Base-by-base conservation (phyloP, 2,797 vertebrate species). In the Austrolebias charrua region DNA sequence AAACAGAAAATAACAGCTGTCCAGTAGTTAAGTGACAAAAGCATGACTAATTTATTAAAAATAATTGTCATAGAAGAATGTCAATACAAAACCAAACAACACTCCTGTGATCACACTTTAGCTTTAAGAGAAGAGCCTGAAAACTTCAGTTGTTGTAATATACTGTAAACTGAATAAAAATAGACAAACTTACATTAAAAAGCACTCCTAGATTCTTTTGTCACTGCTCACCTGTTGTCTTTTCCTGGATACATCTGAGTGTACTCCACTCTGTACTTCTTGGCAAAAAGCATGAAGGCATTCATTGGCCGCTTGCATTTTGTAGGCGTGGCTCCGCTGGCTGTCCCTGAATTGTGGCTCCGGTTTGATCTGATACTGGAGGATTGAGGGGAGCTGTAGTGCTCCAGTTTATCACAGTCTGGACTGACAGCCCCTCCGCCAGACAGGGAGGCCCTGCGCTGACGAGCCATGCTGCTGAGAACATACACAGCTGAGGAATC, bases 271-370 rank as follows among this genome's bases (percentile, higher is more conserved):
- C 98, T 92, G 92, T 98, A 99, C 83, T 98, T 98, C 95, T 99
- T 99, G 90, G 98, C 98, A 74, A 98, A 99, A 81, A 99, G 95
- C 97, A 99, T 99, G 93, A 99, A 99, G 92, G 97, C 98, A 89
- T 99, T 99, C 98, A 99, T 99, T 94, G 97, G 98, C 94, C 98
- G 95, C 94, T 99, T 99, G 95, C 97, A 98, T 92, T 98, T 99
- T 78, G 93, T 96, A 85, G 96, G 96, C 44, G 94, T 95, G 93
- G 94, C 93, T 87, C 88, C 91, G 80, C 79, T 92, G 84, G 91
- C 82, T 85, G 94, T 96, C 93, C 94, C 97, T 95, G 96, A 96
- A 94, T 91, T 93, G 78, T 95, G 92, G 89, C 90, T 93, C 89
- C 94, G 93, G 88, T 91, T 92, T 81, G 95, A 93, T 92, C 95